Evolutionary conservation across 1,140 invertebrate genomes (phyloP), one percentile per base, ranked within the genome.

Genomic region (Argopecten irradians): DNA sequence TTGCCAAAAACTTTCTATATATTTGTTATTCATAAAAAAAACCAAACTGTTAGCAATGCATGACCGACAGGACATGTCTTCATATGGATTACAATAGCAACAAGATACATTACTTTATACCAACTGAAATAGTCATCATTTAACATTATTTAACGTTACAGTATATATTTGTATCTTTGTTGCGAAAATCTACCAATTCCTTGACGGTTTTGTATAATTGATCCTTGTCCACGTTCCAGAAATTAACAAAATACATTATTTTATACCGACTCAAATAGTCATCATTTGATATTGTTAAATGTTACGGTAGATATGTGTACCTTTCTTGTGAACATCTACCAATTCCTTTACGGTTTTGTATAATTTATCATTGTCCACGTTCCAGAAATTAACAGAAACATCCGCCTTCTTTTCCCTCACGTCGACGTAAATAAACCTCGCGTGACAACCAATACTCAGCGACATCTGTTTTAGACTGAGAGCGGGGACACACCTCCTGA

Each of bases 391-490:
- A 28, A 39, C 41, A 7, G 39, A 28, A 32, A 35, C n/a, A 34
- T 84, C 36, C 1, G 33, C 28, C 11, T 83, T 35, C n/a, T 41
- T 33, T 35, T 82, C 41, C 35, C 91, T 55, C 9, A 91, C 14
- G 43, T 91, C 91, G 9, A 91, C 43, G 87, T 91, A 91, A 14
- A 91, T 5, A 41, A 41, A 34, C 34, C 85, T 86, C 19, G 13
- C 14, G 35, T 91, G 91, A 35, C 85, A 86, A 14, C 91, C 91
- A 5, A 90, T 83, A 33, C 91, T 88, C 16, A 91, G 28, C 33
- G 28, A 82, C 41, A 88, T 46, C 46, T 84, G 46, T 8, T 86
- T 46, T 32, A 39, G 33, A 16, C 36, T 88, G 3, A 90, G 35
- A n/a, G 86, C 32, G 13, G 83, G 46, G 11, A 87, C 83, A 33